Evolutionary conservation across 2,113 vertebrate genomes (phyloP).

Genomic region (Megaptera novaeangliae): DNA sequence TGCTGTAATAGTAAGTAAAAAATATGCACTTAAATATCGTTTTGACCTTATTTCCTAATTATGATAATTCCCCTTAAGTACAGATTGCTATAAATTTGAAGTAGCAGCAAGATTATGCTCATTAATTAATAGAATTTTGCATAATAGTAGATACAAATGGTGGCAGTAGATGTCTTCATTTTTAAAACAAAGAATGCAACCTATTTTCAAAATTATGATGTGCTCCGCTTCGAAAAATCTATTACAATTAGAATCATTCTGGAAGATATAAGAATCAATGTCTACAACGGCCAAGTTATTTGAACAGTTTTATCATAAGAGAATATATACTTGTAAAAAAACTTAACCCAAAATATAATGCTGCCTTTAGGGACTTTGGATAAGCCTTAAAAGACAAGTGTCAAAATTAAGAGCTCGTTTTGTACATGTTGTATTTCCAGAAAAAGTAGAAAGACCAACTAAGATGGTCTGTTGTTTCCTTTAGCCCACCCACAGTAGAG

Average conservation of each 20-base stretch:
- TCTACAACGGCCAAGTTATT: conserved; percentile 20
- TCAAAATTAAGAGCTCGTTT: neutral
- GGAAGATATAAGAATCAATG: neutral
- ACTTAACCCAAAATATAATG: neutral
- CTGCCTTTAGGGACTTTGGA: neutral
- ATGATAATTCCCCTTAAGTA: neutral
- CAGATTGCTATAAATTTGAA: neutral
- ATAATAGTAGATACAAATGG: neutral
- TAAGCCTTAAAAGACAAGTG: neutral
- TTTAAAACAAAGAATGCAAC: conserved; percentile 25
- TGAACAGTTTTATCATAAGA: neutral
- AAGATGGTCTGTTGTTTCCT: neutral
- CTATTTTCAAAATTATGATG: neutral
- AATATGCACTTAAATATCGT: conserved; percentile 9
- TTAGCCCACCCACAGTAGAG: conserved; percentile 44
- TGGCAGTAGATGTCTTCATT: neutral
- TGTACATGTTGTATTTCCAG: neutral
- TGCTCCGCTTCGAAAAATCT: conserved; percentile 34
- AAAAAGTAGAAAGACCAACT: neutral
- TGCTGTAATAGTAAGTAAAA: conserved; percentile 1
- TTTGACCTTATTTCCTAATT: conserved; percentile 28
- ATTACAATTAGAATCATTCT: conserved; percentile 25
- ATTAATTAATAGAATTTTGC: neutral
- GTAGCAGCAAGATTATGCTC: conserved; percentile 1
- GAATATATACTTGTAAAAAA: neutral